Conservation (phyloP, 2,113 vertebrate genomes). For the Gymnogyps californianus region DNA sequence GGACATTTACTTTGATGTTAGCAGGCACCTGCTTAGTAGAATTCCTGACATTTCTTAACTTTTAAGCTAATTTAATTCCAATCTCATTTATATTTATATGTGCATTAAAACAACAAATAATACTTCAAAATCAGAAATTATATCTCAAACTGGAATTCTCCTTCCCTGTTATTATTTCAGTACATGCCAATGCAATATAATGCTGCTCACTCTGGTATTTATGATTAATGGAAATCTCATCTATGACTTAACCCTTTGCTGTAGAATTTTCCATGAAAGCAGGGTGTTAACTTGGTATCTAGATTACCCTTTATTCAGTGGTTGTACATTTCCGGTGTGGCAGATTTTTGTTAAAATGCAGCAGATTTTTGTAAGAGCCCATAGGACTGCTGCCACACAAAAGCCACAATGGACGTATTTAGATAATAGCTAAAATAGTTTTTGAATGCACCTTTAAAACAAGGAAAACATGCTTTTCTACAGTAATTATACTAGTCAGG, state of each 20-base stretch:
- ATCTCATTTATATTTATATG: background rate
- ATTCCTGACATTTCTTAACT: background rate
- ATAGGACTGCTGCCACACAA: constrained; percentile 11
- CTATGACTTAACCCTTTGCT: background rate
- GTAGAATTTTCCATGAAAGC: background rate
- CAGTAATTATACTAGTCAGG: background rate
- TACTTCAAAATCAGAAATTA: constrained; percentile 5
- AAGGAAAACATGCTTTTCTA: background rate
- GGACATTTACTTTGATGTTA: background rate
- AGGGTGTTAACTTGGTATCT: background rate
- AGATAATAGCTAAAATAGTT: background rate
- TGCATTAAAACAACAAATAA: constrained; percentile 41
- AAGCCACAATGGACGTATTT: constrained; percentile 22
- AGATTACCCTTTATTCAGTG: background rate
- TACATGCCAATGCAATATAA: background rate
- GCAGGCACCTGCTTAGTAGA: background rate
- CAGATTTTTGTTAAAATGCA: background rate
- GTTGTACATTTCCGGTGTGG: background rate
- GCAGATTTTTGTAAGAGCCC: background rate
- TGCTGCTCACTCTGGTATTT: background rate
- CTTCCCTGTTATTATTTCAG: background rate
- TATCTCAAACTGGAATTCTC: background rate
- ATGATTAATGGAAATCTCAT: background rate
- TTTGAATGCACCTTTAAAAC: background rate
- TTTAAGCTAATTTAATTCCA: background rate